Evolutionary conservation across 2,797 vertebrate genomes (phyloP).

Genomic region (Tenualosa ilisha): DNA sequence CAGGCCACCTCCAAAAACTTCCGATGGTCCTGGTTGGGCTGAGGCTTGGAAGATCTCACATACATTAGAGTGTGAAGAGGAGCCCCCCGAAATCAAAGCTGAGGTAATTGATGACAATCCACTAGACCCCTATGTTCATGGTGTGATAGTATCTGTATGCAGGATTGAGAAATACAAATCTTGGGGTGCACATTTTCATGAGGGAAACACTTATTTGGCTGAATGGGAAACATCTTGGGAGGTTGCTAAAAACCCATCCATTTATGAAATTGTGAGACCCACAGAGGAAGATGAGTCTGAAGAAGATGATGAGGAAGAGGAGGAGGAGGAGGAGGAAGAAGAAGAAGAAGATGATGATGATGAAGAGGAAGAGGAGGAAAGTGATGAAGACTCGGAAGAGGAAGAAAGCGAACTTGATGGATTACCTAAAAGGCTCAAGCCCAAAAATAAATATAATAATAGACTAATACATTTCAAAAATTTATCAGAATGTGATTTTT

Average conservation of each 20-base stretch:
- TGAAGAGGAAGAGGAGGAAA: too few relatives aligned
- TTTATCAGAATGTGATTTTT: background rate
- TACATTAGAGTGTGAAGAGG: conserved; percentile 27
- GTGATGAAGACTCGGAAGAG: background rate
- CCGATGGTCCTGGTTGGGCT: conserved; percentile 46
- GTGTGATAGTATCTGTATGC: conserved; percentile 38
- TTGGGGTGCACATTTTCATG: conserved; percentile 32
- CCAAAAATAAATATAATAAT: too few relatives aligned
- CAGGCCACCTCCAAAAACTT: conserved; percentile 10
- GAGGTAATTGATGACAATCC: background rate
- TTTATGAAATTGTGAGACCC: conserved; percentile 45
- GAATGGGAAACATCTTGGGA: conserved; percentile 67
- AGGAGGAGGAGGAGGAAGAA: conserved; percentile 19
- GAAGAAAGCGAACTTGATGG: conserved; percentile 1
- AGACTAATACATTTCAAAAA: too few relatives aligned
- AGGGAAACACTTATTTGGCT: conserved; percentile 32
- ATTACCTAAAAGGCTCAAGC: background rate
- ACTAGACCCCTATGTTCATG: conserved; percentile 29
- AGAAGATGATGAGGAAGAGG: conserved; percentile 37
- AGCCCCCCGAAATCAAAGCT: conserved; percentile 25
- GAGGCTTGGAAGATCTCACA: conserved; percentile 59
- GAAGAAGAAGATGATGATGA: conserved; percentile 34
- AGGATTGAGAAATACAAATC: conserved; percentile 36
- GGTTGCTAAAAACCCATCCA: conserved; percentile 56
- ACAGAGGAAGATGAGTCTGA: background rate